These are phyloP conservation scores for Bilobella aurantiaca DNA, from an alignment of 1,140 invertebrate species.

Conservation along the genomic window DNA sequence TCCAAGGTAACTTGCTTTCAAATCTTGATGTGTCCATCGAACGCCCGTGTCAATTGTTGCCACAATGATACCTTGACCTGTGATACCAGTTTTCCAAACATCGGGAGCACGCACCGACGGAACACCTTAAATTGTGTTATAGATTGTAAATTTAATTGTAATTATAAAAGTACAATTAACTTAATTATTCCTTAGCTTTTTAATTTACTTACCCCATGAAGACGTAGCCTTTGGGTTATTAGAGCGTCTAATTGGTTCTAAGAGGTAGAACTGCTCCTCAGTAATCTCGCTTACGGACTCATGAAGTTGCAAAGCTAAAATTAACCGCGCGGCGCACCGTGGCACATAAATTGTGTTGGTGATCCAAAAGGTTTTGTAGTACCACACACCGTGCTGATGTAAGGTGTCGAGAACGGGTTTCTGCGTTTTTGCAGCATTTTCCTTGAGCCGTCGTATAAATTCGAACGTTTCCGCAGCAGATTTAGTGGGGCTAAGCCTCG, in stretches of 20 bases:
- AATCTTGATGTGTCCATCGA: neutral
- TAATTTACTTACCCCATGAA: neutral
- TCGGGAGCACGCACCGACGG: neutral
- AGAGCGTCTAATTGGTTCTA: neutral
- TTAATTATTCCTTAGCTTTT: too few relatives aligned
- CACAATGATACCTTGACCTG: conserved; percentile 13
- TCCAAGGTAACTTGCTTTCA: neutral
- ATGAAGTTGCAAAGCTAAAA: neutral
- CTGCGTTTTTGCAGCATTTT: neutral
- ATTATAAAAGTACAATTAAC: too few relatives aligned
- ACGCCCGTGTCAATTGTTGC: conserved; percentile 10
- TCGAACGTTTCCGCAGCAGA: neutral
- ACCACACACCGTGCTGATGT: neutral
- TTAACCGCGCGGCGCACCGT: neutral
- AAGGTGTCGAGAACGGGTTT: neutral
- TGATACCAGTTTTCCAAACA: neutral
- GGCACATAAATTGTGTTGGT: neutral
- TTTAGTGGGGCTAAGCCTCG: neutral
- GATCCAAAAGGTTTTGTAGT: neutral
- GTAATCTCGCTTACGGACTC: neutral
- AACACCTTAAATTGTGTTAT: conserved; percentile 10
- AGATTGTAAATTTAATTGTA: too few relatives aligned
- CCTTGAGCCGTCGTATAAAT: neutral
- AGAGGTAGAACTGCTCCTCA: neutral
- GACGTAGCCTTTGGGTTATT: too few relatives aligned